These are phyloP conservation scores for Chiloscyllium plagiosum DNA, from an alignment of 2,113 vertebrate species.

Conservation along the genomic window DNA sequence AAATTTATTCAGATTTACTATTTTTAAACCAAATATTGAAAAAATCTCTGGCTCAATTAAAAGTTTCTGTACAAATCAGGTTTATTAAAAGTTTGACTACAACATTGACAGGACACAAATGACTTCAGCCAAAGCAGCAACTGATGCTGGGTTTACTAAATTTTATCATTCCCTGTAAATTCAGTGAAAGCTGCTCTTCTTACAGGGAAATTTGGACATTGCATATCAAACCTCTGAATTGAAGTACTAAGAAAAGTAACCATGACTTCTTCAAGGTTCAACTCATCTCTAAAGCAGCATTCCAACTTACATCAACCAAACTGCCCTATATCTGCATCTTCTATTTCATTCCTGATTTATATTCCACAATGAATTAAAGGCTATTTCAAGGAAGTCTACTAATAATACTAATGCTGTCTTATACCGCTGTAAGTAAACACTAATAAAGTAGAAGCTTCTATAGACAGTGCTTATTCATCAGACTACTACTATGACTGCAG, in stretches of 20 bases:
- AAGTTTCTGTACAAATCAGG: conserved; percentile 48
- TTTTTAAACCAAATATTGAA: not conserved
- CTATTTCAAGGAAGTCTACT: not conserved
- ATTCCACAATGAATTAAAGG: not conserved
- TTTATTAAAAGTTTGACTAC: conserved; percentile 43
- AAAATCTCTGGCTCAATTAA: conserved; percentile 46
- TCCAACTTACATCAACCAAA: conserved; percentile 6
- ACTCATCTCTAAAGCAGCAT: not conserved
- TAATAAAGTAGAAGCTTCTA: not conserved
- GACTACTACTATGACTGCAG: conserved; percentile 47
- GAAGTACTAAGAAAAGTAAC: not conserved
- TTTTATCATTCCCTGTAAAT: conserved; percentile 40
- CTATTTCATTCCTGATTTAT: not conserved
- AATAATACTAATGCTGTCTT: not conserved
- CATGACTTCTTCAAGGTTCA: not conserved
- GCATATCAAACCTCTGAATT: not conserved
- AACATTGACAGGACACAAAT: conserved; percentile 46
- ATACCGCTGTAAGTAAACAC: not conserved
- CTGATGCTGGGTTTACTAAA: conserved; percentile 39
- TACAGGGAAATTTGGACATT: not conserved
- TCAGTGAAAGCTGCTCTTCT: conserved; percentile 35
- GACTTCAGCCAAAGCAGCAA: conserved; percentile 42
- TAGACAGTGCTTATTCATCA: conserved; percentile 44
- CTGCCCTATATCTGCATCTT: conserved; percentile 1
- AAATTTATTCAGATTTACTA: not conserved